Base-by-base conservation (phyloP, 2,797 vertebrate genomes). In the Arvicola amphibius region DNA sequence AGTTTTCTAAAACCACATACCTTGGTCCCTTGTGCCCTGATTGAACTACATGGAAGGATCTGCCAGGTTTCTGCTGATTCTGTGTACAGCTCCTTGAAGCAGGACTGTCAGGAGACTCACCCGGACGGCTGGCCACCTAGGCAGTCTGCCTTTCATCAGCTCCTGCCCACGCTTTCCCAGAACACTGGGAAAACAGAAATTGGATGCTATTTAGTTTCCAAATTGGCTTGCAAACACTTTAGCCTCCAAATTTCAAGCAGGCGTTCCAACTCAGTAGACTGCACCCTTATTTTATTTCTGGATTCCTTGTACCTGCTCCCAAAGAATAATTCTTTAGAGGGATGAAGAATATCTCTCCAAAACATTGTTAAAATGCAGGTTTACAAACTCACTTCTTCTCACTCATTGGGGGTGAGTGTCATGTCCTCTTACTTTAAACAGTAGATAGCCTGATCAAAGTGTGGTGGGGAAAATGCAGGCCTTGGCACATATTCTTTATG, bases 231-330 rank as follows among this genome's bases (percentile, higher is more conserved):
- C 29, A 92, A 27, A 74, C 56, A 40, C 8, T 21, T 2, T 7
- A 23, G 32, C 87, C 63, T 92, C 51, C 87, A 92, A 84, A 88
- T 56, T 92, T 84, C 65, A 88, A 46, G 25, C 19, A 84, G 77
- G 61, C 10, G 46, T 84, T 76, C 71, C 40, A 76, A 34, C 43
- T 80, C 29, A 4, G 40, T 53, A 76, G 73, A 32, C 9, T 59
- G 27, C 46, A 32, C 43, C 61, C 56, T 88, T 37, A 67, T 51
- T 87, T 79, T 32, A 76, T 85, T 69, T n/a, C 81, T 25, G 92
- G 16, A 25, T 92, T 92, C 63, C 37, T 80, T 40, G 37, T 74
- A 37, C 16, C 29, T 92, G 3, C 27, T n/a, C 34, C 43, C 9
- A 43, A 23, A 79, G 40, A 61, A n/a, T 69, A 21, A 65, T 34